phyloP scores from a whole-genome alignment of 1,140 invertebrate genomes.

The Harpegnathos saltator region DNA sequence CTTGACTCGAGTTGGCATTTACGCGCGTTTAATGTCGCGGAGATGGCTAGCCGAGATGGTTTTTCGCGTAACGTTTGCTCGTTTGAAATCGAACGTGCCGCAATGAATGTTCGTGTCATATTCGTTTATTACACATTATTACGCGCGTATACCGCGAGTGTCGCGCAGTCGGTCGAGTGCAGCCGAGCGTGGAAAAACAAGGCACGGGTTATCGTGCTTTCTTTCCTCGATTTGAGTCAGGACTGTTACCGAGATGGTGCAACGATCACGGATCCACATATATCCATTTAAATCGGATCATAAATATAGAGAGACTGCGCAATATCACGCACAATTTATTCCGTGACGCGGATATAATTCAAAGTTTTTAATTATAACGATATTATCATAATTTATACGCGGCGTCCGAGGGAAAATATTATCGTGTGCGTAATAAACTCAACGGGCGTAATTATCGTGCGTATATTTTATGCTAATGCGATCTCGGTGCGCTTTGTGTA shows the following conservation, averaged over 20 bases:
- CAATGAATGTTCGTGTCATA: slow-evolving; percentile 5
- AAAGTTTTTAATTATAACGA: slow-evolving; percentile 33
- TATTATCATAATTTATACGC: slow-evolving; percentile 28
- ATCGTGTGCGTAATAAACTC: slow-evolving; percentile 18
- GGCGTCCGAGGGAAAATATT: slow-evolving; percentile 28
- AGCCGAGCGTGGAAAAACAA: neutral
- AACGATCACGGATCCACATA: neutral
- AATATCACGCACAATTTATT: slow-evolving; percentile 20
- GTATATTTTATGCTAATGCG: slow-evolving; percentile 21
- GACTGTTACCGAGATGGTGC: slow-evolving; percentile 11
- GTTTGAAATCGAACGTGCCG: neutral
- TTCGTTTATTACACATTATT: neutral
- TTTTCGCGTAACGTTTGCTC: neutral
- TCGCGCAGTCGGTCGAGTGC: slow-evolving; percentile 1
- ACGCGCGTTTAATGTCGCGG: neutral
- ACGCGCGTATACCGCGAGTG: neutral
- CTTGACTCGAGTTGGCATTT: neutral
- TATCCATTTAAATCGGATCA: slow-evolving; percentile 20
- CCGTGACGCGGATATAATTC: slow-evolving; percentile 32
- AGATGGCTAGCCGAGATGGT: neutral
- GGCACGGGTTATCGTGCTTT: neutral
- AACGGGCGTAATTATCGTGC: slow-evolving; percentile 13
- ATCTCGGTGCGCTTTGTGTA: neutral
- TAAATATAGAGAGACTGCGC: neutral
- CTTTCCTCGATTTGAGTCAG: neutral